Percentiles rank a stretch among this genome's conserved stretches.
Conservation (phyloP, 2,888 invertebrate genomes). For the Drosophila tripunctata region DNA sequence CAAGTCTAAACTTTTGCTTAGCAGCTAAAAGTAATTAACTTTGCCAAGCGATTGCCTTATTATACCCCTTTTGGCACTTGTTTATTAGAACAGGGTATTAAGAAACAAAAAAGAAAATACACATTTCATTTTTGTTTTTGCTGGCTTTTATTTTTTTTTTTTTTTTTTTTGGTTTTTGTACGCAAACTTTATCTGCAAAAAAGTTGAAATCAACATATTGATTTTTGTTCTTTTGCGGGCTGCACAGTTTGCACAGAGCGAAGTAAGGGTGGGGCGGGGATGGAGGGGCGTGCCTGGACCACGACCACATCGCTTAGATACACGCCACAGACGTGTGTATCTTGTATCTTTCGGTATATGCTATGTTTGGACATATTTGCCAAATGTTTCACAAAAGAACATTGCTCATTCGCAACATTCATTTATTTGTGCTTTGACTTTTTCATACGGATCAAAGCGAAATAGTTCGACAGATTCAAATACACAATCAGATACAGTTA, state of each 20-base stretch:
- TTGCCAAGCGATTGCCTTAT: not conserved
- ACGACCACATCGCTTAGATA: constrained; percentile 59
- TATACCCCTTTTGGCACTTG: not conserved
- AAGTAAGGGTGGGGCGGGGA: not conserved
- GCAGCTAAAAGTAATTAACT: no score
- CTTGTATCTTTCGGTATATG: constrained; percentile 66
- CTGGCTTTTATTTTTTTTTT: constrained; percentile 3
- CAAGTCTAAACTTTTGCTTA: not conserved
- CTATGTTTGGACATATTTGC: constrained; percentile 39
- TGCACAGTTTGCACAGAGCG: not conserved
- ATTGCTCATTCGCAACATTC: constrained; percentile 51
- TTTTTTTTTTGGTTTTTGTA: constrained; percentile 32
- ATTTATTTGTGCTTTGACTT: constrained; percentile 37
- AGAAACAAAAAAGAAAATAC: constrained; percentile 26
- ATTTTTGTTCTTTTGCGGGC: constrained; percentile 62
- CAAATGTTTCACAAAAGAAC: constrained; percentile 50
- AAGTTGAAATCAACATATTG: constrained; percentile 76
- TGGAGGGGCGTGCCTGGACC: constrained; percentile 39
- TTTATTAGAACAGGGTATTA: constrained; percentile 14
- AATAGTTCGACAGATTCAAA: constrained; percentile 24
- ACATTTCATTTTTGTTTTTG: constrained; percentile 27
- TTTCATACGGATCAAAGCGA: constrained; percentile 24
- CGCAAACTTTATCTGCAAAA: constrained; percentile 39
- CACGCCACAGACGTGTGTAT: constrained; percentile 72
- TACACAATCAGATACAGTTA: constrained; percentile 11